phyloP scores from a whole-genome alignment of 2,797 vertebrate species.

The Momotus momota region DNA sequence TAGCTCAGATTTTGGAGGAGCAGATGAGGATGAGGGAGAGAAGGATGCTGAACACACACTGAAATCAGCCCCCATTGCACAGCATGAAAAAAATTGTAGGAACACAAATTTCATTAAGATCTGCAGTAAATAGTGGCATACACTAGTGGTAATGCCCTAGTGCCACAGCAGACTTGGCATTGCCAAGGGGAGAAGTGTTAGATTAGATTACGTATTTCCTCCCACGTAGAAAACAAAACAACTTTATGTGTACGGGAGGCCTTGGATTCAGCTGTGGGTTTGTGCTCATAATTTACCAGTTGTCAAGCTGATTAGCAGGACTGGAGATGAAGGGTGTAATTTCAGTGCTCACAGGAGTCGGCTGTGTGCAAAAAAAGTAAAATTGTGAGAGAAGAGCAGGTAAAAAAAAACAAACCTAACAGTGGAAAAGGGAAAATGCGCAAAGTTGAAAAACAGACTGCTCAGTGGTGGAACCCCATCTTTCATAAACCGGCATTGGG shows the following conservation, averaged over 20 bases:
- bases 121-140: not conserved
- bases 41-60: not conserved
- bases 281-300: not conserved
- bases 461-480: accelerated
- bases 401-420: not conserved
- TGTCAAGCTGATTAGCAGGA: not conserved
- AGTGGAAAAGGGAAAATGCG: accelerated
- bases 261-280: not conserved
- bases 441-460: not conserved
- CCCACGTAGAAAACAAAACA: not conserved
- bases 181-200: not conserved
- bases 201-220: not conserved
- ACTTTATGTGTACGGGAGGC: not conserved
- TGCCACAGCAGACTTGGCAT: not conserved
- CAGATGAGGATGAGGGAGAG: not conserved
- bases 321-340: not conserved
- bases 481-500: not conserved
- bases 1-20: not conserved
- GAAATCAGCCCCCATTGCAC: not conserved
- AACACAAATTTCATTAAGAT: not conserved
- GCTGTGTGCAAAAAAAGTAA: not conserved
- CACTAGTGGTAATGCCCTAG: not conserved
- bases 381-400: not conserved
- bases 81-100: not conserved
- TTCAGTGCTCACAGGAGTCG: not conserved